phyloP scores from a whole-genome alignment of 1,140 invertebrate genomes.

The Rhopalosiphum maidis region DNA sequence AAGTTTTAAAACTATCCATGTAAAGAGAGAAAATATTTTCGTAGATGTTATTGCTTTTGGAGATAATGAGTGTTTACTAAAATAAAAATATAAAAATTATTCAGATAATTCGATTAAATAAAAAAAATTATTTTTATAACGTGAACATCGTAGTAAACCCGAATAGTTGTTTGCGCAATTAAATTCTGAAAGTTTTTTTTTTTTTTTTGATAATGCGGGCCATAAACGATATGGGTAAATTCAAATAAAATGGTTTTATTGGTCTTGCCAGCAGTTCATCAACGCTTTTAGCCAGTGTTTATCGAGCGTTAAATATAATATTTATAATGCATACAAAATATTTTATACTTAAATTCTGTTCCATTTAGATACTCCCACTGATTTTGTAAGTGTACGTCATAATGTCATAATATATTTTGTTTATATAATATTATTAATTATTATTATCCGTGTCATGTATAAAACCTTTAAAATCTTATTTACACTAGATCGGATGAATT shows the following conservation, averaged over 20 bases:
- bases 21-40: not conserved
- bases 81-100: no score
- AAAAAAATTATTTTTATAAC: not conserved
- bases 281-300: not conserved
- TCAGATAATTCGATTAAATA: not conserved
- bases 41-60: not conserved
- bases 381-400: not conserved
- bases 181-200: not conserved
- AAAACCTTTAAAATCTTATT: not conserved
- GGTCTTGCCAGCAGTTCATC: not conserved
- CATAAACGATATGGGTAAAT: not conserved
- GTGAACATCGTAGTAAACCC: not conserved
- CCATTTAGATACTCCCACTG: not conserved
- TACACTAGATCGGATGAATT: not conserved
- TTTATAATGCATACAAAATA: not conserved
- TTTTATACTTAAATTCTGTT: not conserved
- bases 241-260: not conserved
- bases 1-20: not conserved
- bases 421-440: not conserved
- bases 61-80: not conserved
- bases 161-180: not conserved
- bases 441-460: not conserved
- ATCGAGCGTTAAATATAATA: not conserved
- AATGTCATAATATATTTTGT: not conserved
- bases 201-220: not conserved